These are phyloP conservation scores for Hedychridium roseum DNA, from an alignment of 2,888 invertebrate species.

Conservation along the genomic window DNA sequence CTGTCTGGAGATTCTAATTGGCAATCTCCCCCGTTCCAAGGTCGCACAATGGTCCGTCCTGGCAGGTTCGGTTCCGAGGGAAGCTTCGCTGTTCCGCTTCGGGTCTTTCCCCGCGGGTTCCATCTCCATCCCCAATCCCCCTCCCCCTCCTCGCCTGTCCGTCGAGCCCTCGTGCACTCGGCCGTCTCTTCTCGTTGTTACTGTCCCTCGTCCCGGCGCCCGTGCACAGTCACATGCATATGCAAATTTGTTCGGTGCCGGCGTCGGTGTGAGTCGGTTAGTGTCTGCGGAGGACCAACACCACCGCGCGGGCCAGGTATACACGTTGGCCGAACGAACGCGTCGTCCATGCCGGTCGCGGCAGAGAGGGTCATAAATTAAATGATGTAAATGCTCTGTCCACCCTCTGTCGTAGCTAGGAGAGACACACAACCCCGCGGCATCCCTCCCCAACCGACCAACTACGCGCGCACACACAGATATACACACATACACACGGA, in stretches of 20 bases:
- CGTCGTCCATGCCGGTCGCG: constrained; percentile 35
- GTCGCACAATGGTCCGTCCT: constrained; percentile 10
- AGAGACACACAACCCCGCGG: constrained; percentile 28
- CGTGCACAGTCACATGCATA: constrained; percentile 59
- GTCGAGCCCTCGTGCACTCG: too few species aligned
- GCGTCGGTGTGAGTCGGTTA: constrained; percentile 45
- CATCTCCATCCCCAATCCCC: constrained; percentile 17
- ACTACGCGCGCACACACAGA: too few species aligned
- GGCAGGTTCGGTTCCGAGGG: constrained; percentile 23
- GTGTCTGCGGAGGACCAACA: too few species aligned
- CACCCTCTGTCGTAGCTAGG: constrained; percentile 54
- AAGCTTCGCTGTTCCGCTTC: constrained; percentile 18
- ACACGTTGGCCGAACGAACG: constrained; percentile 10
- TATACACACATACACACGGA: too few species aligned
- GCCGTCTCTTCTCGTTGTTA: constrained; percentile 16
- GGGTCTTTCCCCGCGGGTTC: constrained; percentile 25
- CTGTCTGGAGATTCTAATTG: too few species aligned
- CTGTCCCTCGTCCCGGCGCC: constrained; percentile 32
- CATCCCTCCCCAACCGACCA: constrained; percentile 10
- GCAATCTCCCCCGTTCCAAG: constrained; percentile 10
- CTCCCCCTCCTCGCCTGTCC: constrained; percentile 26
- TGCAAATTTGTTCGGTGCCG: constrained; percentile 61
- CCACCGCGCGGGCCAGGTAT: constrained; percentile 2
- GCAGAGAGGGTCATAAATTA: constrained; percentile 60
- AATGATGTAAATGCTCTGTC: constrained; percentile 64